Evolutionary conservation across 2,113 vertebrate genomes (phyloP).

Genomic region (Pollimyrus isidori): DNA sequence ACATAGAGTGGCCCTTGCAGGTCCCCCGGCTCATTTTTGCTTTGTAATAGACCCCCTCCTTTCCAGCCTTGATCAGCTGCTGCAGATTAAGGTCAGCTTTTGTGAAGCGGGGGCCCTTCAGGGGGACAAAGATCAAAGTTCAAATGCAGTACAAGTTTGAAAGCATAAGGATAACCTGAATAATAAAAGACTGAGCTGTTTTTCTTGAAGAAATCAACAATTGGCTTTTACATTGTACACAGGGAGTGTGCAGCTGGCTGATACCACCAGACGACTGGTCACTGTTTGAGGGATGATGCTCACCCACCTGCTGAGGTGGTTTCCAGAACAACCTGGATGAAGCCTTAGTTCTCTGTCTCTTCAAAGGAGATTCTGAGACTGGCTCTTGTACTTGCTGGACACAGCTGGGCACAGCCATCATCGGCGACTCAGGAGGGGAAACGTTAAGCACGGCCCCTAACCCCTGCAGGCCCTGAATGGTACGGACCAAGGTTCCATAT

Average conservation of each 20-base stretch:
- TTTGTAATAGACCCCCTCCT: conserved; percentile 62
- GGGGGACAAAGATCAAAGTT: neutral
- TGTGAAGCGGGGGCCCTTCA: conserved; percentile 42
- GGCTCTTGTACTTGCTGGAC: neutral
- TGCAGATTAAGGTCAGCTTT: conserved; percentile 56
- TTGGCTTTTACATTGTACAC: neutral
- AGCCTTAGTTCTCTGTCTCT: conserved; percentile 9
- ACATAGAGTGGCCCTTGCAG: conserved; percentile 55
- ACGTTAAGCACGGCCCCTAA: neutral
- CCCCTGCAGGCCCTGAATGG: conserved; percentile 23
- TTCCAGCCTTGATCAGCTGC: conserved; percentile 62
- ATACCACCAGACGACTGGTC: neutral
- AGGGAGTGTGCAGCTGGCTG: neutral
- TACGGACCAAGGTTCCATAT: conserved; percentile 36
- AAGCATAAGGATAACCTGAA: neutral
- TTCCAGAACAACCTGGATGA: conserved; percentile 41
- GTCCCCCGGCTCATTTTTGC: conserved; percentile 55
- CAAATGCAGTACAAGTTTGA: neutral
- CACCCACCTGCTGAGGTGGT: conserved; percentile 52
- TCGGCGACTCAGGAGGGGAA: conserved; percentile 7
- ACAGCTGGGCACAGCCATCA: neutral
- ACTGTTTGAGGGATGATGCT: neutral
- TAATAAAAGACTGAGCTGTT: neutral
- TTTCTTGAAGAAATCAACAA: neutral
- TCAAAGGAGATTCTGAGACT: neutral